These are phyloP conservation scores for Syritta pipiens DNA, from an alignment of 2,888 invertebrate species.

Conservation along the genomic window DNA sequence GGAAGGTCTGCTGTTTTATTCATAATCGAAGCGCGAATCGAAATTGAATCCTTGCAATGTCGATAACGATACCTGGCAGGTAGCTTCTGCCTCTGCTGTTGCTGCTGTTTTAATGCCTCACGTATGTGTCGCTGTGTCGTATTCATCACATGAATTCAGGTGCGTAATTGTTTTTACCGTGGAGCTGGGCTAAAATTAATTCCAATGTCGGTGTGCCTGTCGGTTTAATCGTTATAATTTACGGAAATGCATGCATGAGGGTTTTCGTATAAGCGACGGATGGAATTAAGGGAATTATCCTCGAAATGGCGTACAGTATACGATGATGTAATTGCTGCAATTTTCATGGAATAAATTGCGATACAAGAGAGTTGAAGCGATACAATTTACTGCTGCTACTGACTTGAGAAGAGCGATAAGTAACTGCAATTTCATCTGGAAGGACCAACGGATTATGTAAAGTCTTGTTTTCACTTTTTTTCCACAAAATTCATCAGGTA, in stretches of 20 bases:
- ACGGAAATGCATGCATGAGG: constrained; percentile 5
- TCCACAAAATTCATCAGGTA: too few relatives aligned
- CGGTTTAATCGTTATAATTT: constrained; percentile 26
- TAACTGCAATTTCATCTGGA: too few relatives aligned
- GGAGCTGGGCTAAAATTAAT: constrained; percentile 25
- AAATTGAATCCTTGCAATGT: not conserved
- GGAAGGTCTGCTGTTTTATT: constrained; percentile 6
- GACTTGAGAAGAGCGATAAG: too few relatives aligned
- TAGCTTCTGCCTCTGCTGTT: not conserved
- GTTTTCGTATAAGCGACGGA: not conserved
- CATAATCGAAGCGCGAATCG: not conserved
- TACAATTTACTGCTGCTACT: too few relatives aligned
- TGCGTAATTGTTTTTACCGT: constrained; percentile 38
- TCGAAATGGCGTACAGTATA: too few relatives aligned
- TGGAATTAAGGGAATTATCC: not conserved
- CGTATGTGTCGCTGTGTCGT: not conserved
- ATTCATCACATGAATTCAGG: constrained; percentile 19
- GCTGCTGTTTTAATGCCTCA: not conserved
- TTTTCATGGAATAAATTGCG: too few relatives aligned
- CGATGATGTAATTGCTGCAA: too few relatives aligned
- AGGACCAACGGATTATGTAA: too few relatives aligned
- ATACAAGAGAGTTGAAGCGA: too few relatives aligned
- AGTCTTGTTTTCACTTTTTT: too few relatives aligned
- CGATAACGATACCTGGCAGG: not conserved
- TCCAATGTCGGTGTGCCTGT: constrained; percentile 4